Conservation (phyloP, 2,888 invertebrate genomes). For the Pachymerium ferrugineum region DNA sequence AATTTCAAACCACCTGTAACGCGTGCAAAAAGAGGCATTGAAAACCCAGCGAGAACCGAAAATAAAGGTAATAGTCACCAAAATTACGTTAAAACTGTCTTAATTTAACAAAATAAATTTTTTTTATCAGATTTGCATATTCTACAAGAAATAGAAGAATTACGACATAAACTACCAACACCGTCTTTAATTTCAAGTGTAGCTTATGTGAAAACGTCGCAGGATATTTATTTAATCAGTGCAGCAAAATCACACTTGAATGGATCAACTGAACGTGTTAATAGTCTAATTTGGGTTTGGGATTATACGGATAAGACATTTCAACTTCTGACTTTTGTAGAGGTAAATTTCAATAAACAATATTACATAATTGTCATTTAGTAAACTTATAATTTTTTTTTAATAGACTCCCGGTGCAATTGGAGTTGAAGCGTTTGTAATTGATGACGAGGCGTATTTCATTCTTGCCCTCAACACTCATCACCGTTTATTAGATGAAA, state of each 20-base stretch:
- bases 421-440: conserved; percentile 30
- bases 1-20: too few relatives aligned
- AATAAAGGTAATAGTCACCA: too few relatives aligned
- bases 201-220: not conserved
- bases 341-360: too few relatives aligned
- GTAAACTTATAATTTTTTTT: not conserved
- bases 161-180: not conserved
- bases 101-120: not conserved
- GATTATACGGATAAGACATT: not conserved
- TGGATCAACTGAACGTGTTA: not conserved
- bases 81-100: too few relatives aligned
- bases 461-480: conserved; percentile 28
- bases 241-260: not conserved
- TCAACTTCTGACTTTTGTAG: not conserved
- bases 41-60: not conserved
- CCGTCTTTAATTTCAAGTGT: not conserved
- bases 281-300: conserved; percentile 6
- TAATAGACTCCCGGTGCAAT: conserved; percentile 4
- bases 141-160: not conserved
- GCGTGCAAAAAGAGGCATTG: not conserved
- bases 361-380: too few relatives aligned
- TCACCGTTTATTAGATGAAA: not conserved
- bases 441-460: conserved; percentile 27
- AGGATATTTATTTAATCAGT: not conserved
- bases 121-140: not conserved